Percentiles rank a stretch among this genome's conserved stretches.
Conservation (phyloP, 2,888 invertebrate species). For the Plagiodera versicolora region DNA sequence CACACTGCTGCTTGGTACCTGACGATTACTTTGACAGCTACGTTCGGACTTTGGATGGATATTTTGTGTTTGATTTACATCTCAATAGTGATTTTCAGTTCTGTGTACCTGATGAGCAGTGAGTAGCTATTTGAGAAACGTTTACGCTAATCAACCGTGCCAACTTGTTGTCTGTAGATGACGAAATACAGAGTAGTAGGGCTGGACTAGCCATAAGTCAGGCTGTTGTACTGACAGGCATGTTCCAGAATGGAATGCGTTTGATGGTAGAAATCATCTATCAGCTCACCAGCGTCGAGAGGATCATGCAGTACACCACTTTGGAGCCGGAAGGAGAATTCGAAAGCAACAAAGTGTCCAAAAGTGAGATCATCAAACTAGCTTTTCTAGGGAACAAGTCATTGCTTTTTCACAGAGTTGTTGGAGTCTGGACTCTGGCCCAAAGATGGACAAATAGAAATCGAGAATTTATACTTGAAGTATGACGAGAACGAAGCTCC, state of each 20-base stretch:
- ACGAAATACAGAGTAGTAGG: constrained; percentile 27
- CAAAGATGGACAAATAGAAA: constrained; percentile 60
- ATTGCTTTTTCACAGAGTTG: constrained; percentile 16
- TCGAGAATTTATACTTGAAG: constrained; percentile 63
- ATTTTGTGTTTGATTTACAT: constrained; percentile 63
- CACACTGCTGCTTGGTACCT: constrained; percentile 68
- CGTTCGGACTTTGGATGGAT: constrained; percentile 69
- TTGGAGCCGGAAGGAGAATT: constrained; percentile 70
- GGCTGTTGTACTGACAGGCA: constrained; percentile 55
- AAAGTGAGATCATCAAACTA: no score
- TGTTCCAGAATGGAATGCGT: constrained; percentile 80
- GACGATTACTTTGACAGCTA: constrained; percentile 63
- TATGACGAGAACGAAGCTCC: constrained; percentile 66
- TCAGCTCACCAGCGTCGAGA: constrained; percentile 78
- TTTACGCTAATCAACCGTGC: no score
- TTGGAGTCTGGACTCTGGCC: constrained; percentile 64
- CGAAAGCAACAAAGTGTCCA: constrained; percentile 41
- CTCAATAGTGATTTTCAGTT: constrained; percentile 63
- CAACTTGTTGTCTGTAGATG: no score
- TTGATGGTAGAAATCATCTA: constrained; percentile 76
- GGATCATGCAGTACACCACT: constrained; percentile 74
- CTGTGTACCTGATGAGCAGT: constrained; percentile 48
- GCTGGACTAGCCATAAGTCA: constrained; percentile 43
- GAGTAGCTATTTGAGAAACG: constrained; percentile 22
- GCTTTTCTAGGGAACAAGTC: no score